Evolutionary conservation across 2,888 invertebrate species (phyloP).

Genomic region (Monochamus alternatus): DNA sequence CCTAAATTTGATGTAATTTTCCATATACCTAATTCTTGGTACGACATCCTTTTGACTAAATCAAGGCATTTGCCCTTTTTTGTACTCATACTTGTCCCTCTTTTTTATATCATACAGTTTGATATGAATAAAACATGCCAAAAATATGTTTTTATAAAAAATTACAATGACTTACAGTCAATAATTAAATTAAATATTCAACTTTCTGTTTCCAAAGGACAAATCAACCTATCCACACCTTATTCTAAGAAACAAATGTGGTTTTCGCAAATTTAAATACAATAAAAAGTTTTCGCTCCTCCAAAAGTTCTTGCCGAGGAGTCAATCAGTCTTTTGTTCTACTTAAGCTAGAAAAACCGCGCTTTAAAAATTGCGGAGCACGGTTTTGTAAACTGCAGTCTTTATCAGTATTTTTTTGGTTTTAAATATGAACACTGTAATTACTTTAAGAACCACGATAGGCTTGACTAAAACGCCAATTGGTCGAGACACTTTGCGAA

Average conservation of each 20-base stretch:
- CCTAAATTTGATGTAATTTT: constrained; percentile 24
- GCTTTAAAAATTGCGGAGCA: constrained; percentile 24
- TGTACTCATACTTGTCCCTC: not conserved
- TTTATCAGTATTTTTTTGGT: constrained; percentile 20
- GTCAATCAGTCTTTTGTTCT: constrained; percentile 28
- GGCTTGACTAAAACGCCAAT: constrained; percentile 20
- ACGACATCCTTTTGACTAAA: not conserved
- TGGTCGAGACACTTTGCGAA: constrained; percentile 17
- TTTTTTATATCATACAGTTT: not conserved
- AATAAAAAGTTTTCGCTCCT: not conserved
- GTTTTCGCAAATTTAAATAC: constrained; percentile 20
- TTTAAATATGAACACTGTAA: constrained; percentile 14
- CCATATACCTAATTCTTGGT: not conserved
- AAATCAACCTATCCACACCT: not conserved
- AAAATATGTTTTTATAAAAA: too few relatives aligned
- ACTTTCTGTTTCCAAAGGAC: not conserved
- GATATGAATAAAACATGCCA: too few relatives aligned
- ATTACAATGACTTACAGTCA: too few relatives aligned
- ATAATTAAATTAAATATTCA: too few relatives aligned
- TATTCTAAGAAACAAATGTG: constrained; percentile 5
- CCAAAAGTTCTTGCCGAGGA: constrained; percentile 8
- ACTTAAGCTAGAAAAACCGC: constrained; percentile 26
- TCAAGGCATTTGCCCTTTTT: not conserved
- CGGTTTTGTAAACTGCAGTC: constrained; percentile 24
- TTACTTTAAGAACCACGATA: not conserved